Percentiles rank a stretch among this genome's conserved stretches.
Conservation (phyloP, 2,888 invertebrate species). For the Ganaspis brasiliensis region DNA sequence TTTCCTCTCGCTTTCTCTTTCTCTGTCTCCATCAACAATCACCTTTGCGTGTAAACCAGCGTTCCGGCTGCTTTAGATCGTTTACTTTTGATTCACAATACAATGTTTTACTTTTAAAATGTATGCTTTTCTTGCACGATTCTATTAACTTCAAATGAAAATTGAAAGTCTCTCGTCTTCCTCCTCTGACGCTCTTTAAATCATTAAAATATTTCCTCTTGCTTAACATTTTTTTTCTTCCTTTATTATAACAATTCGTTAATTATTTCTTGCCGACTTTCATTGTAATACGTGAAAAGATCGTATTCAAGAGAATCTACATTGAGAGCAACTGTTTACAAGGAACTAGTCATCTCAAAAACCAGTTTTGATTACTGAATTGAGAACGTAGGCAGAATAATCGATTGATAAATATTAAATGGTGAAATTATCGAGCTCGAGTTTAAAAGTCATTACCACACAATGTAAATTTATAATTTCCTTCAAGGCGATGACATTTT, state of each 20-base stretch:
- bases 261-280: no score
- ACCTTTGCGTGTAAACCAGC: slow-evolving; percentile 53
- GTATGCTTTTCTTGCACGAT: not conserved
- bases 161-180: no score
- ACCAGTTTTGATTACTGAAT: slow-evolving; percentile 28
- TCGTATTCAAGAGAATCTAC: not conserved
- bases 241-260: no score
- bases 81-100: slow-evolving; percentile 26
- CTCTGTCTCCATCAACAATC: slow-evolving; percentile 53
- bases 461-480: slow-evolving; percentile 1
- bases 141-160: not conserved
- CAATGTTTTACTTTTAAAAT: slow-evolving; percentile 10
- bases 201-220: no score
- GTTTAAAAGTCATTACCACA: slow-evolving; percentile 4
- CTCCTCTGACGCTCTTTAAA: no score
- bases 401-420: slow-evolving; percentile 23
- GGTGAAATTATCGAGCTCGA: slow-evolving; percentile 2
- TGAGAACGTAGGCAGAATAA: slow-evolving; percentile 24
- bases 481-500: not conserved
- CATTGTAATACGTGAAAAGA: not conserved
- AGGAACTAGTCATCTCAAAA: slow-evolving; percentile 12
- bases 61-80: slow-evolving; percentile 27
- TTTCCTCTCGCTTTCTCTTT: slow-evolving; percentile 55
- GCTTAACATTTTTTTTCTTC: no score
- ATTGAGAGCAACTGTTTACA: not conserved